These are phyloP conservation scores for Limnephilus lunatus DNA, from an alignment of 2,888 invertebrate genomes.

Conservation along the genomic window DNA sequence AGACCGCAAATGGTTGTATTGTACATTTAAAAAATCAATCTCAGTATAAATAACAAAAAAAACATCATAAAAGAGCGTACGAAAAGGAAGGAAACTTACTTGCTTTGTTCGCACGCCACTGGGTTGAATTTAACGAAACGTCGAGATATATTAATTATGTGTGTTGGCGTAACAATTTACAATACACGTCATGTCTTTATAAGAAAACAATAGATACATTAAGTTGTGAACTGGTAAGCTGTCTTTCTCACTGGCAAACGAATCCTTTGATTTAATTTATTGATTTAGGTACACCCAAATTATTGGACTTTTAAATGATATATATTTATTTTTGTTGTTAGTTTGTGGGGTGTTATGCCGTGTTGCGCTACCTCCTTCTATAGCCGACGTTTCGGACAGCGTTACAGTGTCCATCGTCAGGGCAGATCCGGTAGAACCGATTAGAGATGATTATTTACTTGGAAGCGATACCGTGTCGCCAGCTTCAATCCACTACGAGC, in stretches of 20 bases:
- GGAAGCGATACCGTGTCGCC: too few species aligned
- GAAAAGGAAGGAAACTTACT: constrained; percentile 37
- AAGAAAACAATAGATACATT: background rate
- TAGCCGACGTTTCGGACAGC: too few species aligned
- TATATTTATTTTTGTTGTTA: too few species aligned
- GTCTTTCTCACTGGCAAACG: background rate
- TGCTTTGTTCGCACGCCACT: background rate
- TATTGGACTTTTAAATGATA: background rate
- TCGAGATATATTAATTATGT: background rate
- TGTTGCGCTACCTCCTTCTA: too few species aligned
- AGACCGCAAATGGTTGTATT: constrained; percentile 47
- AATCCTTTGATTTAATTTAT: background rate
- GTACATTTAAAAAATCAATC: constrained; percentile 63
- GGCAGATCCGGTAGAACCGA: too few species aligned
- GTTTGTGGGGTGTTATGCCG: too few species aligned
- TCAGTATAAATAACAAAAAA: constrained; percentile 60
- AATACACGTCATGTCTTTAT: background rate
- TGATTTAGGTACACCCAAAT: background rate
- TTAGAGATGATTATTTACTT: too few species aligned
- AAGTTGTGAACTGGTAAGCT: background rate
- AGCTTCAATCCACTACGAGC: too few species aligned
- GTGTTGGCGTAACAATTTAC: background rate
- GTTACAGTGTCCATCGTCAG: too few species aligned
- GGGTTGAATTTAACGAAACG: background rate
- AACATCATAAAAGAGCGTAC: constrained; percentile 55